These are phyloP conservation scores for Ectemnius cavifrons DNA, from an alignment of 2,888 invertebrate genomes.

Conservation along the genomic window DNA sequence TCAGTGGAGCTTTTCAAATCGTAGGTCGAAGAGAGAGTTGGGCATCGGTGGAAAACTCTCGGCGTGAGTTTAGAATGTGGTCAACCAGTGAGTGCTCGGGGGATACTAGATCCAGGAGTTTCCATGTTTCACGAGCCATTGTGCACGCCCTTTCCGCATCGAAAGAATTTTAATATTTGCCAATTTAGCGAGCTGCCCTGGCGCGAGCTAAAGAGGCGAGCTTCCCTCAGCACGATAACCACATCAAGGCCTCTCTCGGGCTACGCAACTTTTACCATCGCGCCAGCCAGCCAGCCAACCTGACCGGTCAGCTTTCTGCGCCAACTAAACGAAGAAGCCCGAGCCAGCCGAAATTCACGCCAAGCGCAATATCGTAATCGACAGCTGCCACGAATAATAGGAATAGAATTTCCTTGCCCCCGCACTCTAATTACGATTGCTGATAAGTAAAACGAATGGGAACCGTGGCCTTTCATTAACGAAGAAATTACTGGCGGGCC, in stretches of 20 bases:
- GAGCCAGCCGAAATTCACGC: constrained; percentile 36
- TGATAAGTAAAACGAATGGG: constrained; percentile 25
- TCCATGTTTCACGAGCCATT: constrained; percentile 63
- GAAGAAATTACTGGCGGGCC: too few relatives aligned
- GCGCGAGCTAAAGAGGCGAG: constrained; percentile 60
- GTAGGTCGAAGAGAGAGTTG: constrained; percentile 40
- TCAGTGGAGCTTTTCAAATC: constrained; percentile 61
- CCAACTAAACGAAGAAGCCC: too few relatives aligned
- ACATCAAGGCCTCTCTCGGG: constrained; percentile 67
- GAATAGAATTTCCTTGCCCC: constrained; percentile 32
- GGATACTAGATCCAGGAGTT: constrained; percentile 52
- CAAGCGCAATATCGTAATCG: constrained; percentile 43
- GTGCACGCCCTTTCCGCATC: constrained; percentile 66
- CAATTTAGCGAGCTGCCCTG: constrained; percentile 66
- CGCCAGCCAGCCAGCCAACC: constrained; percentile 44
- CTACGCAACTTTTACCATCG: constrained; percentile 57
- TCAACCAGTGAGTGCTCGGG: constrained; percentile 37
- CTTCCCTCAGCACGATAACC: constrained; percentile 68
- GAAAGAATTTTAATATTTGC: constrained; percentile 74
- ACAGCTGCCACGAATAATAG: constrained; percentile 40
- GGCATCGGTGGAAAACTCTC: constrained; percentile 56
- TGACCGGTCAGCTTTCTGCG: constrained; percentile 17
- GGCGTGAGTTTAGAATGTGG: constrained; percentile 59
- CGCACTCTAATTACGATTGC: constrained; percentile 32
- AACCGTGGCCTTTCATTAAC: too few relatives aligned